A percentile compares a stretch with the other conserved stretches of the same genome.
Conservation (phyloP, 2,797 vertebrate genomes). For the Gobio occitaniae region DNA sequence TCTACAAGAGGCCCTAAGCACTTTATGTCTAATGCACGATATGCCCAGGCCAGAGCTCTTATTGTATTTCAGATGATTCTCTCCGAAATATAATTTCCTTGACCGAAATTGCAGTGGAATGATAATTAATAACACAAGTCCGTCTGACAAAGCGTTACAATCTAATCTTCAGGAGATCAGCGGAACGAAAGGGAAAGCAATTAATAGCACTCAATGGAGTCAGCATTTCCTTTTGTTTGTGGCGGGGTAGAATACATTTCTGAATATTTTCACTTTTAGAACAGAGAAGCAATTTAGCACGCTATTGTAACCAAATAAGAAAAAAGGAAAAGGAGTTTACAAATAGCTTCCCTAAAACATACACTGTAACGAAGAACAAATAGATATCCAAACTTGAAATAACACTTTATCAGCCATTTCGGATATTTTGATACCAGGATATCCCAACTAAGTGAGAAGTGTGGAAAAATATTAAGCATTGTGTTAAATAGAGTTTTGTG, state of each 20-base stretch:
- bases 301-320: background rate
- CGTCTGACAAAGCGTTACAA: constrained; percentile 51
- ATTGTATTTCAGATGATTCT: constrained; percentile 6
- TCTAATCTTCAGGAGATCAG: constrained; percentile 68
- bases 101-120: constrained; percentile 58
- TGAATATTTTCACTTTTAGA: constrained; percentile 58
- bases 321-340: constrained; percentile 13
- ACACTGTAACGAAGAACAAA: background rate
- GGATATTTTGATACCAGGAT: background rate
- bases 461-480: constrained; percentile 4
- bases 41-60: background rate
- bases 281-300: constrained; percentile 58
- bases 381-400: background rate
- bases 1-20: background rate
- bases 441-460: background rate
- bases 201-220: constrained; percentile 69
- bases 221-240: constrained; percentile 71
- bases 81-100: constrained; percentile 32
- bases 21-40: constrained; percentile 12
- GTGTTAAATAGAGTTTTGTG: background rate
- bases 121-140: constrained; percentile 70
- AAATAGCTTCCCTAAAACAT: constrained; percentile 27
- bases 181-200: constrained; percentile 71
- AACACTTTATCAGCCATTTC: background rate
- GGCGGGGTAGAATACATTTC: constrained; percentile 66